Conservation (phyloP, 1,140 invertebrate species). For the Chironomus tepperi region DNA sequence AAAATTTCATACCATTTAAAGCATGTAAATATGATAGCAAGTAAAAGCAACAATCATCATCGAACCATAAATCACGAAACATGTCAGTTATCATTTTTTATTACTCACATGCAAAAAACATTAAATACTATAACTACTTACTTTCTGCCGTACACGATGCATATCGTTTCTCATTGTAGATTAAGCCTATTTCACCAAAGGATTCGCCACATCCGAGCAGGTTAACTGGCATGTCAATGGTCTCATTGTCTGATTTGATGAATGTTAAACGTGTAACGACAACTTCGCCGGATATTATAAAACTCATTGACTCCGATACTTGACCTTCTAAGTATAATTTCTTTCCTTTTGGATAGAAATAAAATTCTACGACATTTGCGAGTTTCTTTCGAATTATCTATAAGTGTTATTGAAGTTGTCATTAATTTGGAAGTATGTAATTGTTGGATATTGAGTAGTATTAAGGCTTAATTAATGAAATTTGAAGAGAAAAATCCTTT, state of each 20-base stretch:
- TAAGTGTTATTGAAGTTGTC: not conserved
- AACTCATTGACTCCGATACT: not conserved
- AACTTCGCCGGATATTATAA: not conserved
- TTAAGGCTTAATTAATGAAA: too few relatives aligned
- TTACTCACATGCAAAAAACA: not conserved
- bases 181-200: not conserved
- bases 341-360: not conserved
- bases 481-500: too few relatives aligned
- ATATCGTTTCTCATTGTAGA: not conserved
- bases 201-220: not conserved
- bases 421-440: too few relatives aligned
- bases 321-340: not conserved
- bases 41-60: not conserved
- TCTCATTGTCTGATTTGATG: not conserved
- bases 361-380: not conserved
- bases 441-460: too few relatives aligned
- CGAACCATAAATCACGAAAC: not conserved
- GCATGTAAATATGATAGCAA: not conserved
- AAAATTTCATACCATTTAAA: not conserved
- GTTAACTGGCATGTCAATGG: not conserved
- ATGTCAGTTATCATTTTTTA: not conserved
- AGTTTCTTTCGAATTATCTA: not conserved
- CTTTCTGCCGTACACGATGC: not conserved
- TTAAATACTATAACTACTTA: not conserved
- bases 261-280: not conserved